These are phyloP conservation scores for Melipona bicolor DNA, from an alignment of 2,888 invertebrate species.

Conservation along the genomic window DNA sequence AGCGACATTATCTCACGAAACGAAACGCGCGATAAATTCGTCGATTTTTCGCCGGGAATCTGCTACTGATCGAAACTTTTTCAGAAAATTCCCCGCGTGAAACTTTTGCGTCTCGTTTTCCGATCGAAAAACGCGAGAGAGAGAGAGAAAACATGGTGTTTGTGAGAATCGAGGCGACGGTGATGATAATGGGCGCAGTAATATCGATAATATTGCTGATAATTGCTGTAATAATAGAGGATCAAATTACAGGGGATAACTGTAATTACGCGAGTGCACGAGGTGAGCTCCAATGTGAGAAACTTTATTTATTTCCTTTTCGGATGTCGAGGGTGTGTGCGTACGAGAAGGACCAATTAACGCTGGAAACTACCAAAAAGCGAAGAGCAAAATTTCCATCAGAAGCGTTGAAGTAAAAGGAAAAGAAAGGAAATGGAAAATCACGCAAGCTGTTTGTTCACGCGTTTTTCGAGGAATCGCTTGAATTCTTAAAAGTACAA, in stretches of 20 bases:
- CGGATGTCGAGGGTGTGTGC: not conserved
- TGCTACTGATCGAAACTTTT: not conserved
- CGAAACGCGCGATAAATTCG: not conserved
- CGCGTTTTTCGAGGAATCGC: too few relatives aligned
- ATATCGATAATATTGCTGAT: slow-evolving; percentile 39
- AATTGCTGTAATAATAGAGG: slow-evolving; percentile 44
- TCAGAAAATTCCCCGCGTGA: too few relatives aligned
- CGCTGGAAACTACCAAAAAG: too few relatives aligned
- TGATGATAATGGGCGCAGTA: slow-evolving; percentile 33
- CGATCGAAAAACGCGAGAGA: not conserved
- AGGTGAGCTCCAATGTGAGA: slow-evolving; percentile 16
- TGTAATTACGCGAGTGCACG: slow-evolving; percentile 34
- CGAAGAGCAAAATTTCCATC: not conserved
- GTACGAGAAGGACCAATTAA: slow-evolving; percentile 9
- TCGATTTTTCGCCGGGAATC: not conserved
- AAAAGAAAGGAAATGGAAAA: not conserved
- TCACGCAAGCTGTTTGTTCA: too few relatives aligned
- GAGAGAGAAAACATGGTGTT: not conserved
- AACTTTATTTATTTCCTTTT: slow-evolving; percentile 30
- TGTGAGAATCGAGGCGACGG: not conserved
- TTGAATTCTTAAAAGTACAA: too few relatives aligned
- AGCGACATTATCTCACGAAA: not conserved
- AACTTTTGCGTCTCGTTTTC: not conserved
- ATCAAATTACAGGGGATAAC: slow-evolving; percentile 41
- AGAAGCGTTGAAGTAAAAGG: not conserved